Evolutionary conservation across 2,797 vertebrate species (phyloP).

Genomic region (Urocyon cinereoargenteus): DNA sequence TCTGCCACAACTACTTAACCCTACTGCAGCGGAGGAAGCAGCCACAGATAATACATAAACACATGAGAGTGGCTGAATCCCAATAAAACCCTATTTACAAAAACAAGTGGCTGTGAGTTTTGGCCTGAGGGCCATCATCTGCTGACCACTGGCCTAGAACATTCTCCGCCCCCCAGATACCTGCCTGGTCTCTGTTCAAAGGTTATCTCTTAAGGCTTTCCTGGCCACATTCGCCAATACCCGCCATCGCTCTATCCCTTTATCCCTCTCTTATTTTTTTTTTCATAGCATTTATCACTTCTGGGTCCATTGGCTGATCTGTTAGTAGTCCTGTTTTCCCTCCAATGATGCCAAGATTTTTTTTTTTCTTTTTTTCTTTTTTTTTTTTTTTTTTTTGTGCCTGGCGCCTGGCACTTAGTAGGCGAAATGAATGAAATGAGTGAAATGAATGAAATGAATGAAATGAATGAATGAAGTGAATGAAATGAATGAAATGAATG

Average conservation of each 20-base stretch:
- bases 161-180: not conserved
- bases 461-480: too few species aligned
- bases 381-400: not conserved
- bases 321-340: not conserved
- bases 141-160: not conserved
- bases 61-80: not conserved
- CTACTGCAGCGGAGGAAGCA: accelerated
- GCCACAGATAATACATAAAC: accelerated
- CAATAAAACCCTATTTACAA: not conserved
- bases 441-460: too few species aligned
- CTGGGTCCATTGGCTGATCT: not conserved
- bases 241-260: accelerated
- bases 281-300: not conserved
- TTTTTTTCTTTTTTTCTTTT: too few species aligned
- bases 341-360: not conserved
- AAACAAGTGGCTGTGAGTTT: not conserved
- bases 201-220: not conserved
- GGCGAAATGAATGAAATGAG: too few species aligned
- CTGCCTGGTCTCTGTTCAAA: not conserved
- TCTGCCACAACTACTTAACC: not conserved
- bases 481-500: too few species aligned
- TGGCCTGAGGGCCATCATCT: not conserved
- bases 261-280: not conserved
- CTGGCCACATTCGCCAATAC: not conserved
- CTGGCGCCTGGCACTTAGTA: not conserved